These are phyloP conservation scores for Gymnorhina tibicen DNA, from an alignment of 2,113 vertebrate species.

Conservation along the genomic window DNA sequence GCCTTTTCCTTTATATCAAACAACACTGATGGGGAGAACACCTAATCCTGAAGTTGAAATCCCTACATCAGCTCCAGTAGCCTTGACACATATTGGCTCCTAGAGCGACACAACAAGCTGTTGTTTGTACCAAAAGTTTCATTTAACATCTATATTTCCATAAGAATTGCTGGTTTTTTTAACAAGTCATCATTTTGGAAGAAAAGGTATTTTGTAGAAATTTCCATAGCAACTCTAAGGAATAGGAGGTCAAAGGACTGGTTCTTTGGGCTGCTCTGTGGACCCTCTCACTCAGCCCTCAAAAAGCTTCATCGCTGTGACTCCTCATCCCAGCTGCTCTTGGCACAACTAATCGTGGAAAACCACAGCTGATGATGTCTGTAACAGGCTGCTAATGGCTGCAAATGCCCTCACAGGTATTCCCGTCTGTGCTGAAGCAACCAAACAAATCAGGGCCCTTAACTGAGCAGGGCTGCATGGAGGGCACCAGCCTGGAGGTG, in stretches of 20 bases:
- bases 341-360: not conserved
- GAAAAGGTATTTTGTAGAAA: not conserved
- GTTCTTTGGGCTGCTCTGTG: not conserved
- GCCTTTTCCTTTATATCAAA: not conserved
- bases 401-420: not conserved
- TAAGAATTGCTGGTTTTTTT: not conserved
- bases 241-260: not conserved
- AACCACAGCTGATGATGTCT: not conserved
- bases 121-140: not conserved
- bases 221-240: not conserved
- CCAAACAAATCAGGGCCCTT: not conserved
- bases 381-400: not conserved
- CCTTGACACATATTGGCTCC: not conserved
- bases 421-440: not conserved
- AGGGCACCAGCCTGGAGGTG: not conserved
- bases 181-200: not conserved
- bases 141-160: not conserved
- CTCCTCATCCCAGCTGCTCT: not conserved
- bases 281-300: not conserved
- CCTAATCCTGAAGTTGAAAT: not conserved
- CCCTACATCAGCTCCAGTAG: not conserved
- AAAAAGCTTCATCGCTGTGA: not conserved
- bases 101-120: not conserved
- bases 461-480: not conserved
- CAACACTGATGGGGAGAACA: rapidly evolving